Evolutionary conservation across 2,888 invertebrate genomes (phyloP).

Genomic region (Pollenia griseotomentosa): DNA sequence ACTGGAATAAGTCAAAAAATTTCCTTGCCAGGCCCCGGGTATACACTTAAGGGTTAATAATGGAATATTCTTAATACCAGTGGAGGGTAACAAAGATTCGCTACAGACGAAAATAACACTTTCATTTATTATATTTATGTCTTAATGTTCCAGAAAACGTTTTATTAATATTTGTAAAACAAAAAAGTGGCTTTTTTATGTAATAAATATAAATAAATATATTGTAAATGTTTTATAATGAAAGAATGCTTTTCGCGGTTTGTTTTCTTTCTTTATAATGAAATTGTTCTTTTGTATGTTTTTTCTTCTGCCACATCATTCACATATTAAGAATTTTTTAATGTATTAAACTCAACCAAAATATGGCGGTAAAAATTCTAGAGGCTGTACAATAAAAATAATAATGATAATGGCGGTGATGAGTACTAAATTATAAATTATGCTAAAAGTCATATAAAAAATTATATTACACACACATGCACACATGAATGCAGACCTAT

Average conservation of each 20-base stretch:
- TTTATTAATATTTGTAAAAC: slow-evolving; percentile 45
- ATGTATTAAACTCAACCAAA: slow-evolving; percentile 41
- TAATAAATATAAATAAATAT: slow-evolving; percentile 53
- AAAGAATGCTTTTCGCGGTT: slow-evolving; percentile 12
- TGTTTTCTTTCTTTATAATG: not conserved
- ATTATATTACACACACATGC: not conserved
- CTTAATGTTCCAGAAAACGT: slow-evolving; percentile 65
- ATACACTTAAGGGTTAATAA: too few relatives aligned
- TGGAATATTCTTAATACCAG: too few relatives aligned
- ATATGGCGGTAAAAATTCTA: slow-evolving; percentile 5
- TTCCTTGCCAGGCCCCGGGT: too few relatives aligned
- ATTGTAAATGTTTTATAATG: slow-evolving; percentile 42
- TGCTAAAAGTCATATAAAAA: slow-evolving; percentile 58
- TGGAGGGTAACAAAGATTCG: too few relatives aligned
- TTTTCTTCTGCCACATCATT: not conserved
- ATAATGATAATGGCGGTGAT: slow-evolving; percentile 41
- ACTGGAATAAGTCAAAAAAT: too few relatives aligned
- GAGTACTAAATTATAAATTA: slow-evolving; percentile 67
- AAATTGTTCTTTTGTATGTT: not conserved
- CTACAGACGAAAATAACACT: not conserved
- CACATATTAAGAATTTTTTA: slow-evolving; percentile 22
- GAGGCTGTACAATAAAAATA: slow-evolving; percentile 36
- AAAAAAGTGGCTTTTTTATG: not conserved
- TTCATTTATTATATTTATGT: slow-evolving; percentile 47
- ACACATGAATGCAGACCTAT: slow-evolving; percentile 5